Percentiles rank a stretch among this genome's conserved stretches.
Evolutionary conservation across 1,140 invertebrate species (phyloP).

Genomic region (Lucilia cuprina): DNA sequence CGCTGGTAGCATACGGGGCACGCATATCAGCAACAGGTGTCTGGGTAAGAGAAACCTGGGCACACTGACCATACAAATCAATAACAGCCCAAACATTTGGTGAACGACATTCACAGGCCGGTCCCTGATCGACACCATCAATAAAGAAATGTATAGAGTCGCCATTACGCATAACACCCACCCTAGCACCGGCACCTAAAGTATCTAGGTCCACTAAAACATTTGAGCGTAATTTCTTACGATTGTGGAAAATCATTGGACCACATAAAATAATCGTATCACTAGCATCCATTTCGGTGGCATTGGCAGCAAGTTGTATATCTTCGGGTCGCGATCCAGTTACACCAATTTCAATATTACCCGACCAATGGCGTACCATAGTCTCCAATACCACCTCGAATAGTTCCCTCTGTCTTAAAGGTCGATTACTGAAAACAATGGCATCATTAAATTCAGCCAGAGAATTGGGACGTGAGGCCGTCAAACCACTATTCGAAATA

Average conservation of each 20-base stretch:
- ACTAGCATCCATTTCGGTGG: constrained; percentile 85
- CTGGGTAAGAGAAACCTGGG: constrained; percentile 75
- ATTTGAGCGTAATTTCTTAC: constrained; percentile 80
- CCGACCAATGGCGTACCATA: constrained; percentile 91
- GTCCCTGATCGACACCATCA: constrained; percentile 89
- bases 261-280: constrained; percentile 93
- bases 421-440: constrained; percentile 88
- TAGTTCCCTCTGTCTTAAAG: constrained; percentile 87
- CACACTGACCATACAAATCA: constrained; percentile 93
- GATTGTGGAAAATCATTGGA: constrained; percentile 82
- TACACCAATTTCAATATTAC: constrained; percentile 87
- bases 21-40: constrained; percentile 54
- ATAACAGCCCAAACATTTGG: constrained; percentile 90
- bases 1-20: constrained; percentile 61
- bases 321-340: constrained; percentile 88
- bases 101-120: constrained; percentile 83
- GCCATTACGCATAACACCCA: constrained; percentile 86
- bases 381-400: constrained; percentile 92
- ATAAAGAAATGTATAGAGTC: constrained; percentile 91
- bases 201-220: constrained; percentile 86
- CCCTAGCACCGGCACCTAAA: constrained; percentile 75
- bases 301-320: constrained; percentile 85
- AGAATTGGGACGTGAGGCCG: constrained; percentile 83
- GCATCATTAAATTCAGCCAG: constrained; percentile 93
- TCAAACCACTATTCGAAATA: constrained; percentile 85